Evolutionary conservation across 2,797 vertebrate genomes (phyloP).

Genomic region (Lutjanus argentimaculatus): DNA sequence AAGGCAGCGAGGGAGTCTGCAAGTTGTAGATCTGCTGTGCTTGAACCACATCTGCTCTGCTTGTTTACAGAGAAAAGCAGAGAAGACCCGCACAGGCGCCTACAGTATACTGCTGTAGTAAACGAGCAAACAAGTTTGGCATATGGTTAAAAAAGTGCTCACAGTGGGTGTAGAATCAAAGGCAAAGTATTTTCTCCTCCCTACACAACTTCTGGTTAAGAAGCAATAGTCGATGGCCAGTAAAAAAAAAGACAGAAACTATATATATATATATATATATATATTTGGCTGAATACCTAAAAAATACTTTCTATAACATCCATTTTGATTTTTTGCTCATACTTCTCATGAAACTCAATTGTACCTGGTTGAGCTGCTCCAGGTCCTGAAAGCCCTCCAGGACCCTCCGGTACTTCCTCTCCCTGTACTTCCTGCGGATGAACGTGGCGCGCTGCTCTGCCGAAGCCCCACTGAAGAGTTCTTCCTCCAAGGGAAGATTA

Average conservation of each 20-base stretch:
- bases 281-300: not conserved
- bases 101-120: not conserved
- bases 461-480: slow-evolving; percentile 86
- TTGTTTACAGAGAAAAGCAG: slow-evolving; percentile 23
- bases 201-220: not conserved
- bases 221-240: not conserved
- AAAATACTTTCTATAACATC: not conserved
- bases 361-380: slow-evolving; percentile 94
- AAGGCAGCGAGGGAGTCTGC: not conserved
- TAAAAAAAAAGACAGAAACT: not conserved
- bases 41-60: slow-evolving; percentile 11
- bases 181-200: not conserved
- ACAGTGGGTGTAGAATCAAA: not conserved
- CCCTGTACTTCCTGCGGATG: slow-evolving; percentile 94
- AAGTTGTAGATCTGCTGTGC: not conserved
- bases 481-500: slow-evolving; percentile 90
- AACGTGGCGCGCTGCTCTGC: slow-evolving; percentile 90
- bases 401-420: slow-evolving; percentile 91
- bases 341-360: not conserved
- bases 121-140: slow-evolving; percentile 7
- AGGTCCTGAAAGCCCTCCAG: slow-evolving; percentile 84
- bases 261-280: too few relatives aligned
- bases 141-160: not conserved
- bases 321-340: not conserved
- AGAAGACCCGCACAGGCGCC: not conserved